These are phyloP conservation scores for Actenoides hombroni DNA, from an alignment of 2,113 vertebrate species.

Conservation along the genomic window DNA sequence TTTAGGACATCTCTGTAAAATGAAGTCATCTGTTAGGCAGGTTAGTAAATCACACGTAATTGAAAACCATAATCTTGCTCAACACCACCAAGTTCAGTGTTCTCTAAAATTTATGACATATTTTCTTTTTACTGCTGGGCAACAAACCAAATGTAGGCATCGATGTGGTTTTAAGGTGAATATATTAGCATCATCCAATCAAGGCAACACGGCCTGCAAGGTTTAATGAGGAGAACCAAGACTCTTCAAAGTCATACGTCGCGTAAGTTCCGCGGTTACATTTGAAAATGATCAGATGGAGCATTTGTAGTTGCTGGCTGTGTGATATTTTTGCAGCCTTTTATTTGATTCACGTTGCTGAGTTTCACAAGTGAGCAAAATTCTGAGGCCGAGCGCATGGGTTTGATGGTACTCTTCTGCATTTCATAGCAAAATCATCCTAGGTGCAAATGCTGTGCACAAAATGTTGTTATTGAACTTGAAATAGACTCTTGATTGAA, in stretches of 20 bases:
- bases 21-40: slow-evolving; percentile 25
- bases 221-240: neutral
- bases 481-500: neutral
- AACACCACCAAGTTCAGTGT: neutral
- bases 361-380: neutral
- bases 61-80: slow-evolving; percentile 49
- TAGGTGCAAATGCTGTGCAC: neutral
- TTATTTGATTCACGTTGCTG: neutral
- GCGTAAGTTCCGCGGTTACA: neutral
- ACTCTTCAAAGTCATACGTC: neutral
- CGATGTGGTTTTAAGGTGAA: slow-evolving; percentile 33
- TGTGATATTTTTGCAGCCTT: neutral
- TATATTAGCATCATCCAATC: neutral
- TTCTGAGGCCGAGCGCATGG: accelerated
- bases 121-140: slow-evolving; percentile 49
- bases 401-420: neutral
- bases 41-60: slow-evolving; percentile 49
- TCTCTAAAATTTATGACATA: slow-evolving; percentile 35
- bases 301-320: neutral
- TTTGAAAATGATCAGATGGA: neutral
- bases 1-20: slow-evolving; percentile 26
- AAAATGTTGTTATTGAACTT: neutral
- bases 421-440: neutral
- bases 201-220: neutral
- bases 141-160: slow-evolving; percentile 28